These are phyloP conservation scores for Heterotis niloticus DNA, from an alignment of 2,113 vertebrate genomes.

Conservation along the genomic window DNA sequence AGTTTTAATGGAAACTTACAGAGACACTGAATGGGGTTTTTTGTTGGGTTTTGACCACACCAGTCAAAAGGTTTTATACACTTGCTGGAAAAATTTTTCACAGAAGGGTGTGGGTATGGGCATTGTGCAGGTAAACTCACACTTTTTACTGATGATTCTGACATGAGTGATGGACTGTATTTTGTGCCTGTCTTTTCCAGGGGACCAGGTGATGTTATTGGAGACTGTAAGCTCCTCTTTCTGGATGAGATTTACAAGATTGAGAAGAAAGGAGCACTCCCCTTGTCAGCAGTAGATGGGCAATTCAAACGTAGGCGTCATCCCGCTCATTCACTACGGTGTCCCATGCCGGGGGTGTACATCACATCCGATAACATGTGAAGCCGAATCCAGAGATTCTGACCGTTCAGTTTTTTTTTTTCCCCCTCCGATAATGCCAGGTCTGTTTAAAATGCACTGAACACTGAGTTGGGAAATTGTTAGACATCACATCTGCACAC, in stretches of 20 bases:
- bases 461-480: no score
- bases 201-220: conserved; percentile 81
- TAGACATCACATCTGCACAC: no score
- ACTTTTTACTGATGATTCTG: neutral
- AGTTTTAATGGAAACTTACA: neutral
- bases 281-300: conserved; percentile 84
- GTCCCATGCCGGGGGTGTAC: neutral
- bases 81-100: no score
- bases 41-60: no score
- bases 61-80: no score
- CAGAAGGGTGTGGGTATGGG: no score
- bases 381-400: no score
- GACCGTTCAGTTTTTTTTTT: no score
- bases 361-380: neutral
- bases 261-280: conserved; percentile 83
- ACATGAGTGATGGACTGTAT: conserved; percentile 6
- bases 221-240: conserved; percentile 87
- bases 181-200: conserved; percentile 57
- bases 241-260: conserved; percentile 94
- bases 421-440: no score
- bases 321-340: neutral
- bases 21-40: neutral
- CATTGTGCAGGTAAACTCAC: no score
- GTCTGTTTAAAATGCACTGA: no score
- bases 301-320: conserved; percentile 83